These are phyloP conservation scores for Spilosoma lubricipeda DNA, from an alignment of 2,888 invertebrate species.

Conservation along the genomic window DNA sequence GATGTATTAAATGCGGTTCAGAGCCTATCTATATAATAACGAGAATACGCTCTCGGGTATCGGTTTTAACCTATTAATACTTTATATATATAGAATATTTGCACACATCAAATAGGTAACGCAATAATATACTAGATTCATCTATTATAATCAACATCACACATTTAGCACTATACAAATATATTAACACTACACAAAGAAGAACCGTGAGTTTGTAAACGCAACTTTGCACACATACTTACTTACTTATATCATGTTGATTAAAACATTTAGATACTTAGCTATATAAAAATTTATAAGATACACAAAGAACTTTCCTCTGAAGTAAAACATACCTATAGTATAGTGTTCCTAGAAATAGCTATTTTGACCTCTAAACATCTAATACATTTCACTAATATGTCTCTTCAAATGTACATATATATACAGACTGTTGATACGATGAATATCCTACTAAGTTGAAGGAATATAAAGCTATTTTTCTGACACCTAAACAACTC, in stretches of 20 bases:
- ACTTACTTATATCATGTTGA: not conserved
- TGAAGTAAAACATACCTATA: conserved; percentile 1
- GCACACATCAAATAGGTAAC: not conserved
- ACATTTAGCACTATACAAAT: not conserved
- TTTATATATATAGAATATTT: not conserved
- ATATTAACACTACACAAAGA: not conserved
- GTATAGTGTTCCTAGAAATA: conserved; percentile 6
- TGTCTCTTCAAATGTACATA: conserved; percentile 62
- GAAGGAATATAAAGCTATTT: conserved; percentile 8
- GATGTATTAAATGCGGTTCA: conserved; percentile 31
- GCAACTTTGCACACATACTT: not conserved
- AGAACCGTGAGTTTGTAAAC: not conserved
- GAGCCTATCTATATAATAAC: conserved; percentile 23
- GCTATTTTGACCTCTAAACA: conserved; percentile 38
- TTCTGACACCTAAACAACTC: not conserved
- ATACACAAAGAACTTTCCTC: not conserved
- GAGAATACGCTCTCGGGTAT: conserved; percentile 22
- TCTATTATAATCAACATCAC: conserved; percentile 3
- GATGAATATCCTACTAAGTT: conserved; percentile 10
- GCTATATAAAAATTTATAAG: conserved; percentile 9
- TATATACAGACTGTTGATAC: conserved; percentile 48
- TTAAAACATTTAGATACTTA: not conserved
- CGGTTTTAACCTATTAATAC: conserved; percentile 16
- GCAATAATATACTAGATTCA: not conserved
- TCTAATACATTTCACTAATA: conserved; percentile 72